These are phyloP conservation scores for Drosophila engyochracea DNA, from an alignment of 2,888 invertebrate species.

Conservation along the genomic window DNA sequence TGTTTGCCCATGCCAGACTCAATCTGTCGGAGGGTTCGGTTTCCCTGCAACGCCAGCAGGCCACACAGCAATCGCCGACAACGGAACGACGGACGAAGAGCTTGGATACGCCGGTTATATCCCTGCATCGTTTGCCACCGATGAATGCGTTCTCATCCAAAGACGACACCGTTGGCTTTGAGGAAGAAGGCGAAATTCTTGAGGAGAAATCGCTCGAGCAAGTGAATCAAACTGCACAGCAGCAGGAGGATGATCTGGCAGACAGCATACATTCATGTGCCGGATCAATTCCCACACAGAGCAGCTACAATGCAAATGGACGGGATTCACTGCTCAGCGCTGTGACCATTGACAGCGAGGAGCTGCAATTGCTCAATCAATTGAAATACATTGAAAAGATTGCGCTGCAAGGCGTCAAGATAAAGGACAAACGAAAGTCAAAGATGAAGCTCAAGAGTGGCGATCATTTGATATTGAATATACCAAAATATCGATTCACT, in stretches of 20 bases:
- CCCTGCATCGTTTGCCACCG: constrained; percentile 91
- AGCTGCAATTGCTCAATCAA: constrained; percentile 87
- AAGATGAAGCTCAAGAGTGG: constrained; percentile 85
- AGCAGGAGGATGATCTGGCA: constrained; percentile 87
- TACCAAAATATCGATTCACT: constrained; percentile 85
- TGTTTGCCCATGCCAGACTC: constrained; percentile 92
- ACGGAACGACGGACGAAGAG: constrained; percentile 92
- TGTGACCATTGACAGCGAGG: constrained; percentile 87
- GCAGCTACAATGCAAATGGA: constrained; percentile 70
- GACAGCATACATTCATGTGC: constrained; percentile 85
- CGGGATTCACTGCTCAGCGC: constrained; percentile 85
- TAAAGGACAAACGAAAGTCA: constrained; percentile 85
- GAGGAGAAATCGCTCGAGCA: constrained; percentile 87
- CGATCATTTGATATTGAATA: constrained; percentile 84
- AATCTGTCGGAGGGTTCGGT: constrained; percentile 94
- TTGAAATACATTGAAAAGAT: constrained; percentile 85
- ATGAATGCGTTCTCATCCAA: constrained; percentile 95
- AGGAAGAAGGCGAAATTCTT: constrained; percentile 88
- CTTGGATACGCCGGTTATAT: constrained; percentile 93
- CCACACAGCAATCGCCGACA: constrained; percentile 90
- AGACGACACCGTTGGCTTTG: constrained; percentile 93
- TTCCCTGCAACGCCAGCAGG: constrained; percentile 91
- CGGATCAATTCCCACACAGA: constrained; percentile 85
- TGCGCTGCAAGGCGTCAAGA: constrained; percentile 85
- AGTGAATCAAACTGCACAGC: constrained; percentile 84